These are phyloP conservation scores for Hetaerina titia DNA, from an alignment of 2,888 invertebrate species.

Conservation along the genomic window DNA sequence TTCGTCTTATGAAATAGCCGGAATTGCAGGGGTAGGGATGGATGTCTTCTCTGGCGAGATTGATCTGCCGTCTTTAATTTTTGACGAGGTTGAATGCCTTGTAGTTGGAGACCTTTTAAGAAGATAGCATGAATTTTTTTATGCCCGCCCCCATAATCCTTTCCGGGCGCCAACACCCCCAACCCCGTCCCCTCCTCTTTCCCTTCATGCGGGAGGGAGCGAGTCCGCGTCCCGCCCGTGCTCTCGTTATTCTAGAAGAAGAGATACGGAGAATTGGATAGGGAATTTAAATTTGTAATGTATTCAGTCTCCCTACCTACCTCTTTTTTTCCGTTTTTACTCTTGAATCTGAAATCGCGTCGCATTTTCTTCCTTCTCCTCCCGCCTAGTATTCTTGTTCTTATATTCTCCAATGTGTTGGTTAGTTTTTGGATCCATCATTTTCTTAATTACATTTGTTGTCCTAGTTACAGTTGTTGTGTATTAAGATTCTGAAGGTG, in stretches of 20 bases:
- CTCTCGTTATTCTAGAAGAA: background rate
- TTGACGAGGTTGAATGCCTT: background rate
- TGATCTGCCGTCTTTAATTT: background rate
- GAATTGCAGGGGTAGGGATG: background rate
- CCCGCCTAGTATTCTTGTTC: background rate
- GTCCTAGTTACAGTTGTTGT: too few relatives aligned
- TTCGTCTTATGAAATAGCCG: background rate
- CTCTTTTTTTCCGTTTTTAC: background rate
- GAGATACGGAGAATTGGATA: background rate
- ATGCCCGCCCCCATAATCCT: background rate
- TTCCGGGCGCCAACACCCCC: background rate
- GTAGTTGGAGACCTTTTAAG: background rate
- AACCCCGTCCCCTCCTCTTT: background rate
- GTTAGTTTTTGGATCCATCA: too few relatives aligned
- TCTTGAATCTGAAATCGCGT: background rate
- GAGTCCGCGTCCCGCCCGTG: background rate
- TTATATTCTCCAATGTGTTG: too few relatives aligned
- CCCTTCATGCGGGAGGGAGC: background rate
- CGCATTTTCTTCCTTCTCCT: background rate
- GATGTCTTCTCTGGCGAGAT: background rate
- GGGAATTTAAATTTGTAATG: conserved; percentile 35
- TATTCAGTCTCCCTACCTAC: background rate
- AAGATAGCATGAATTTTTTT: background rate
- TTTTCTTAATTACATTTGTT: too few relatives aligned
- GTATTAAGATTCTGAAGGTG: too few relatives aligned